Percentiles rank a stretch among this genome's conserved stretches.
Conservation (phyloP, 2,797 vertebrate species). For the Acomys russatus region DNA sequence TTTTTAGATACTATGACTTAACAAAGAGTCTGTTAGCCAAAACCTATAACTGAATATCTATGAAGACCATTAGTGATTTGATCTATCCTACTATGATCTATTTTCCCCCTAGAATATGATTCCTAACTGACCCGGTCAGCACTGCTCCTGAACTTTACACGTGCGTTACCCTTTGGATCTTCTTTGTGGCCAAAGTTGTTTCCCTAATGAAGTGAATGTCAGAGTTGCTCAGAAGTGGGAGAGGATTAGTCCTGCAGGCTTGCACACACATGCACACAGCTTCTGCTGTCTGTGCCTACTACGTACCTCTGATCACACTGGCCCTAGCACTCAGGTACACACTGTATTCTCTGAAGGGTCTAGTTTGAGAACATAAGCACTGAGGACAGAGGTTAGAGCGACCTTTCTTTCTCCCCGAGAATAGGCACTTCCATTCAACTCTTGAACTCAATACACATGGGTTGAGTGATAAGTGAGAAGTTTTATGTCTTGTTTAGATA, state of each 20-base stretch:
- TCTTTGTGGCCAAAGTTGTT: neutral
- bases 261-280: neutral
- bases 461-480: slow-evolving; percentile 57
- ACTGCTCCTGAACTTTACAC: neutral
- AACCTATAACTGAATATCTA: neutral
- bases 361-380: slow-evolving; percentile 31
- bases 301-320: neutral
- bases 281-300: neutral
- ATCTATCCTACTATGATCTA: neutral
- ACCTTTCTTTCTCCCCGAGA: slow-evolving; percentile 51
- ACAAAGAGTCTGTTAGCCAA: slow-evolving; percentile 12
- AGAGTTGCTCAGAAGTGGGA: neutral
- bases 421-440: slow-evolving; percentile 4
- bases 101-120: neutral
- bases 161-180: neutral
- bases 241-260: neutral
- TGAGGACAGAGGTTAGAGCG: neutral
- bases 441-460: neutral
- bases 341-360: slow-evolving; percentile 55
- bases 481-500: slow-evolving; percentile 1
- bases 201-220: neutral
- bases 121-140: neutral
- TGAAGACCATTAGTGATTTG: neutral
- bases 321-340: slow-evolving; percentile 2
- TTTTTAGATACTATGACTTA: neutral